These are phyloP conservation scores for Ianthella basta DNA, from an alignment of 37 sponge, comb jelly and placozoan species.

Conservation along the genomic window DNA sequence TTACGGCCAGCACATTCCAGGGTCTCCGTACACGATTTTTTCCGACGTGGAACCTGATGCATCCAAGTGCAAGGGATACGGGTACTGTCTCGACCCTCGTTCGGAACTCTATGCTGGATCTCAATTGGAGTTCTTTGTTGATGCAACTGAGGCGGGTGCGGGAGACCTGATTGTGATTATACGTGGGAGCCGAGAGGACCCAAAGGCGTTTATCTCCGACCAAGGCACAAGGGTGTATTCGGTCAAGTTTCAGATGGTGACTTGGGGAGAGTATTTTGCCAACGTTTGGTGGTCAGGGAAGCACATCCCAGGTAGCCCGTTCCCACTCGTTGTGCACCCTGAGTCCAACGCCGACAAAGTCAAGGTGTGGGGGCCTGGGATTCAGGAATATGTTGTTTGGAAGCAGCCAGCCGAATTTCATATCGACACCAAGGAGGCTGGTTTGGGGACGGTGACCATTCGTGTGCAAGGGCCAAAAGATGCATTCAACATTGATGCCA, in stretches of 20 bases:
- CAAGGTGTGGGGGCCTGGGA: conserved; percentile 84
- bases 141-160: conserved; percentile 78
- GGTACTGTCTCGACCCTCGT: conserved; percentile 59
- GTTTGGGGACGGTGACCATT: conserved; percentile 82
- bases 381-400: conserved; percentile 52
- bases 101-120: conserved; percentile 59
- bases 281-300: conserved; percentile 76
- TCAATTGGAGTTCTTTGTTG: conserved; percentile 75
- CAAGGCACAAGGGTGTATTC: conserved; percentile 67
- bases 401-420: conserved; percentile 65
- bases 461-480: conserved; percentile 85
- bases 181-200: conserved; percentile 63
- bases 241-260: conserved; percentile 73
- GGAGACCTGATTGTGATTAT: conserved; percentile 73
- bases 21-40: conserved; percentile 79
- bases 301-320: conserved; percentile 90
- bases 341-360: conserved; percentile 86
- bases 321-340: conserved; percentile 73
- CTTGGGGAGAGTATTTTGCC: conserved; percentile 77
- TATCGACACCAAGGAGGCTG: conserved; percentile 86
- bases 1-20: conserved; percentile 80
- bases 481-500: conserved; percentile 81
- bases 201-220: conserved; percentile 72
- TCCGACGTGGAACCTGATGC: conserved; percentile 73
- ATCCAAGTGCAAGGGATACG: conserved; percentile 71